phyloP scores from a whole-genome alignment of 2,797 vertebrate species.

The Ctenopoma kingsleyae region DNA sequence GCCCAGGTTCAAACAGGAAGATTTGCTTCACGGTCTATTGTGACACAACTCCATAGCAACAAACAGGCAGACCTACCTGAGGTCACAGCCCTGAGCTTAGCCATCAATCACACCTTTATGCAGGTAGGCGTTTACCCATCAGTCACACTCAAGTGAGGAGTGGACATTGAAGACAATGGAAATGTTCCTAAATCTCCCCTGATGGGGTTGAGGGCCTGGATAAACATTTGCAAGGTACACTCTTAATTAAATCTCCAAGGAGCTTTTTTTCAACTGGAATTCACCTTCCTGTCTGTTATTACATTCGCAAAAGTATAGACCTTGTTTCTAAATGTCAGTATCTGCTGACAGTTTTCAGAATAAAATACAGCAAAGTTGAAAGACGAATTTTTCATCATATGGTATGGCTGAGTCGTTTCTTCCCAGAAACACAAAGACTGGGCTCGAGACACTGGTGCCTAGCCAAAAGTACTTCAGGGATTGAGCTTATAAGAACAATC shows the following conservation, averaged over 20 bases:
- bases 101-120: constrained; percentile 80
- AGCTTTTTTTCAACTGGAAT: constrained; percentile 79
- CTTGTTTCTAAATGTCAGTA: constrained; percentile 71
- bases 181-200: constrained; percentile 72
- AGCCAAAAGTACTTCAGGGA: constrained; percentile 37
- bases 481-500: constrained; percentile 50
- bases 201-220: constrained; percentile 67
- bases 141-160: constrained; percentile 75
- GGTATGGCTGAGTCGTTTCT: constrained; percentile 61
- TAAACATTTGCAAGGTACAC: constrained; percentile 79
- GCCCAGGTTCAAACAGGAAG: constrained; percentile 37
- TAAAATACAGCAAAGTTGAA: constrained; percentile 48
- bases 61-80: constrained; percentile 52
- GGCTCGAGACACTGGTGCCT: constrained; percentile 36
- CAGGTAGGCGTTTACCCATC: constrained; percentile 81
- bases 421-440: constrained; percentile 47
- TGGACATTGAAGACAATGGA: constrained; percentile 74
- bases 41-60: constrained; percentile 40
- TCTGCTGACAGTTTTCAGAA: constrained; percentile 42
- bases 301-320: constrained; percentile 59
- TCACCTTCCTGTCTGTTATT: constrained; percentile 66
- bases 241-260: constrained; percentile 77
- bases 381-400: constrained; percentile 29
- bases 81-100: constrained; percentile 65
- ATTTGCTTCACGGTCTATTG: constrained; percentile 34